Evolutionary conservation across 2,113 vertebrate genomes (phyloP), one percentile per base, ranked within the genome.

Genomic region (Canis aureus): DNA sequence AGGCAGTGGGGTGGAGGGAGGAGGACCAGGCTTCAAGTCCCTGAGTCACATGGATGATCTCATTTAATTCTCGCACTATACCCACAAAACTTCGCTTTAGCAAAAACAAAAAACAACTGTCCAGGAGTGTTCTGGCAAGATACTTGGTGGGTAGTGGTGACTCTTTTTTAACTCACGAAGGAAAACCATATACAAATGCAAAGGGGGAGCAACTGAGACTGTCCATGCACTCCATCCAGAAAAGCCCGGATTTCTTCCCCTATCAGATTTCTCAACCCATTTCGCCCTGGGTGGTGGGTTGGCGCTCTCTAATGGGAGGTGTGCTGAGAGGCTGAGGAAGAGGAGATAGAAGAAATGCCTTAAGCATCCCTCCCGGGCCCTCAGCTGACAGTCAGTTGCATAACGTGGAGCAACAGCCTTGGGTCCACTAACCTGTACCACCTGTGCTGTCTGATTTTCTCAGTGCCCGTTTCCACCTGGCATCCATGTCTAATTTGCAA

Each of bases 351-450:
- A 78, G 66, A 55, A 71, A 35, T 22, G 4, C 43, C 76, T 25
- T 11, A 59, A 0, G 32, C 49, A 11, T 32, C 53, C 27, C 4
- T 57, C n/a, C 43, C 35, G 57, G 71, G 17, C 64, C 19, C 19
- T 22, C 12, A 4, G 11, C 57, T 17, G 8, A 5, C 4, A 10
- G 2, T 22, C 9, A 10, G 0, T 1, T 8, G 19, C 11, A 0
- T 3, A 0, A 1, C 2, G 0, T 1, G 0, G n/a, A 32, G 23
- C 4, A 9, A 0, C 22, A 25, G 25, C 67, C n/a, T 20, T 0
- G 0, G 9, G 2, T 3, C 43, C 10, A 0, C 55, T 3, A 15
- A 0, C 29, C 51, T 22, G 43, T 49, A 5, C 20, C 5, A 32
- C 2, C 8, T 3, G 1, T 3, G 3, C 3, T 25, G 3, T 17